Evolutionary conservation across 2,113 vertebrate species (phyloP).

Genomic region (Physeter macrocephalus): DNA sequence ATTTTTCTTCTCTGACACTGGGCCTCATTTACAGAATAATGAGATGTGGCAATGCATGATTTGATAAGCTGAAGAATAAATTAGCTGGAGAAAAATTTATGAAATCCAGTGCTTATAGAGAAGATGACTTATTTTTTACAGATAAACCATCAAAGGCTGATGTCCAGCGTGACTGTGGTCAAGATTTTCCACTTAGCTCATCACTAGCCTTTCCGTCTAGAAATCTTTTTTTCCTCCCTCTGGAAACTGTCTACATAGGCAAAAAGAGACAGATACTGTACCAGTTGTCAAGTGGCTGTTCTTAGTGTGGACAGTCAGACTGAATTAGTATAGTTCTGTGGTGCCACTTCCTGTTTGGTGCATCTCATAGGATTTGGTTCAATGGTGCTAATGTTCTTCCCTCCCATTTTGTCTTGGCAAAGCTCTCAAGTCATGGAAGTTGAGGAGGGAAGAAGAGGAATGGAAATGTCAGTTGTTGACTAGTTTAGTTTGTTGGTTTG

Average conservation of each 20-base stretch:
- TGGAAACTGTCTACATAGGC: not conserved
- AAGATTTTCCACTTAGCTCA: not conserved
- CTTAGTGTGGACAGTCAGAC: not conserved
- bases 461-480: not conserved
- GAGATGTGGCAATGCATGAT: not conserved
- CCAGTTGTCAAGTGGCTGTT: not conserved
- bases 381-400: not conserved
- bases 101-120: not conserved
- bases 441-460: not conserved
- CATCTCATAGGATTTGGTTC: not conserved
- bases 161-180: not conserved
- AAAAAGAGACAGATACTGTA: not conserved
- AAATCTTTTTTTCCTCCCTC: not conserved
- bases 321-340: not conserved
- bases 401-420: not conserved
- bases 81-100: not conserved
- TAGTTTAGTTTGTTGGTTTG: not conserved
- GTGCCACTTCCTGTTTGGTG: not conserved
- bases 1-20: not conserved
- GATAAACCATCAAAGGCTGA: not conserved
- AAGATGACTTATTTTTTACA: not conserved
- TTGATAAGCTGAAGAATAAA: conserved; percentile 4
- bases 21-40: not conserved
- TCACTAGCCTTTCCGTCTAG: not conserved
- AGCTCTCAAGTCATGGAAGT: not conserved